phyloP scores from a whole-genome alignment of 2,113 vertebrate genomes.

The Malaclemys terrapin region DNA sequence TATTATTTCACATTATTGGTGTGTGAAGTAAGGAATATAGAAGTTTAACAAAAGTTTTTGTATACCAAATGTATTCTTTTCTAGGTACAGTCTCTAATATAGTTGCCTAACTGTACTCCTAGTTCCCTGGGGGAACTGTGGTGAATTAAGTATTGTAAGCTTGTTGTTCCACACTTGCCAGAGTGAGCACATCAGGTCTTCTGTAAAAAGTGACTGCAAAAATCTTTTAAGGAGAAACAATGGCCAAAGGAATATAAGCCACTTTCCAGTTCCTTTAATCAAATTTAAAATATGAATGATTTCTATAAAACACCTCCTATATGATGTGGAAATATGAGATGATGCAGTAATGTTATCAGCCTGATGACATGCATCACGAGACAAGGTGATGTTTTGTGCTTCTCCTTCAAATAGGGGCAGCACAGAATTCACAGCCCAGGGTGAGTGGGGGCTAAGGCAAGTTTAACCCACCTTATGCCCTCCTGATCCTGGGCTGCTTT shows the following conservation, averaged over 20 bases:
- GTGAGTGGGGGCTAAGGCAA: not conserved
- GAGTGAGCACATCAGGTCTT: not conserved
- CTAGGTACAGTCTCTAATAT: not conserved
- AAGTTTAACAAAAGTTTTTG: not conserved
- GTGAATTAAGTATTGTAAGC: not conserved
- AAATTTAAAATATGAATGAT: not conserved
- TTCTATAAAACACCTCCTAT: too few relatives aligned
- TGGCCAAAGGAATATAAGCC: not conserved
- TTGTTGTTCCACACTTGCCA: not conserved
- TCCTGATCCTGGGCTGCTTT: not conserved
- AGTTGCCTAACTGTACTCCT: not conserved
- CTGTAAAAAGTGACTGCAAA: not conserved
- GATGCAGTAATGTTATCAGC: not conserved
- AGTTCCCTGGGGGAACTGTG: not conserved
- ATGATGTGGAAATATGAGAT: not conserved
- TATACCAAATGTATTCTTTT: not conserved
- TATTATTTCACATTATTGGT: not conserved
- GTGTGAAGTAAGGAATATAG: not conserved
- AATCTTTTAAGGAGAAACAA: not conserved
- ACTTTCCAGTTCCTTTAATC: not conserved
- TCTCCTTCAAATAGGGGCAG: not conserved
- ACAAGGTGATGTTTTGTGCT: not conserved
- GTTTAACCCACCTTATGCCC: not conserved
- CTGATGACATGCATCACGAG: not conserved
- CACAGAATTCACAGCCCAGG: not conserved